Conservation (phyloP, 2,113 vertebrate genomes). For the Danio rerio region GRCz12tu NC_133192.1:39433501-39434000, state of each 20-base stretch:
- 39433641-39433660: slow-evolving; percentile 49
- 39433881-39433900: slow-evolving; percentile 19
- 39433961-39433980: slow-evolving; percentile 22
- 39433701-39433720: slow-evolving; percentile 84
- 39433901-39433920: slow-evolving; percentile 7
- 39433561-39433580: neutral
- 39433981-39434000: neutral
- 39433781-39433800: slow-evolving; percentile 62
- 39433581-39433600: neutral
- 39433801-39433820: neutral
- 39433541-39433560: too few species aligned
- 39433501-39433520: too few species aligned
- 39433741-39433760: slow-evolving; percentile 78
- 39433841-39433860: slow-evolving; percentile 5
- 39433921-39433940: neutral
- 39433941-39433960: neutral
- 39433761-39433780: slow-evolving; percentile 67
- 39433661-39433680: slow-evolving; percentile 34
- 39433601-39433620: neutral
- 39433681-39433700: slow-evolving; percentile 70
- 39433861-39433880: neutral
- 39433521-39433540: too few species aligned
- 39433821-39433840: neutral
- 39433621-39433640: neutral
- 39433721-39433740: slow-evolving; percentile 77